A percentile compares a stretch with the other conserved stretches of the same genome.
phyloP scores from a whole-genome alignment of 2,797 vertebrate species.

The Sebastes hubbsi region DNA sequence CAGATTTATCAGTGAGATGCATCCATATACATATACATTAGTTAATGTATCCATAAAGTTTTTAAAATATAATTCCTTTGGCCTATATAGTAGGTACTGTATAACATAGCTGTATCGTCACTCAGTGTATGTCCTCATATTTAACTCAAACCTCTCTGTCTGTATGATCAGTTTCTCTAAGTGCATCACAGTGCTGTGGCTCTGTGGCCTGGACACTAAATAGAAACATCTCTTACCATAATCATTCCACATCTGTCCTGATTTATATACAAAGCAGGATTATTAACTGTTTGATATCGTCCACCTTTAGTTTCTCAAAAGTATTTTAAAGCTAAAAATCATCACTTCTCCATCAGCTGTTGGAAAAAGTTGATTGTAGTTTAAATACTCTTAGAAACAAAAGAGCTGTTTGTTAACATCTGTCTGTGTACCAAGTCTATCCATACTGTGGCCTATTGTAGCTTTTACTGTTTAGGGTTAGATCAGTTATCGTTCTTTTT shows the following conservation, averaged over 20 bases:
- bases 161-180: conserved; percentile 25
- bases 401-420: conserved; percentile 22
- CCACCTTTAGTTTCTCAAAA: not conserved
- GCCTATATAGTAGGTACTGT: conserved; percentile 34
- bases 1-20: conserved; percentile 13
- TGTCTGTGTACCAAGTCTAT: conserved; percentile 18
- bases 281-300: not conserved
- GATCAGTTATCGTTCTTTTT: conserved; percentile 11
- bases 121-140: conserved; percentile 35
- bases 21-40: conserved; percentile 7
- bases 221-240: conserved; percentile 9
- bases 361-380: not conserved
- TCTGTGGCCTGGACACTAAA: conserved; percentile 38
- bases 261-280: conserved; percentile 8
- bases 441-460: conserved; percentile 28
- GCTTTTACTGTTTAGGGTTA: conserved; percentile 19
- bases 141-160: conserved; percentile 6
- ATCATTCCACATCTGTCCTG: conserved; percentile 2
- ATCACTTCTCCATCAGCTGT: not conserved
- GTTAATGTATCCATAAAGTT: conserved; percentile 24
- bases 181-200: not conserved
- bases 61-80: conserved; percentile 18
- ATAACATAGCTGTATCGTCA: conserved; percentile 60
- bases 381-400: not conserved
- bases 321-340: not conserved